A percentile compares a stretch with the other conserved stretches of the same genome.
Evolutionary conservation across 2,797 vertebrate genomes (phyloP).

Genomic region (Darevskia nairensis): DNA sequence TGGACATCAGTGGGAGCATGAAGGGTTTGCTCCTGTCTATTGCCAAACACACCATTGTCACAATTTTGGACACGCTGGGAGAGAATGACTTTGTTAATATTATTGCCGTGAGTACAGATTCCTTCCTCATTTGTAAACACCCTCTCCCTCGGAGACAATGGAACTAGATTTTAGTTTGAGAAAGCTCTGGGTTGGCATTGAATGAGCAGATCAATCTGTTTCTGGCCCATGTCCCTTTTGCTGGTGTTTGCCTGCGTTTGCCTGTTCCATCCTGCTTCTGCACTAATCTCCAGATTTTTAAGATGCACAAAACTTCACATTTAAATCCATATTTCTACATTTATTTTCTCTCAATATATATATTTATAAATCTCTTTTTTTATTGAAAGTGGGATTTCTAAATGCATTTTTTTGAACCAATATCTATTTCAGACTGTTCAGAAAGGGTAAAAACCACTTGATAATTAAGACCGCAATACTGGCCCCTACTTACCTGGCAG

Average conservation of each 20-base stretch:
- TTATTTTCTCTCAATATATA: background rate
- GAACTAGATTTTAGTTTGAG: background rate
- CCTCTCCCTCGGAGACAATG: background rate
- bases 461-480: too few species aligned
- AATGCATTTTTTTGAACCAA: background rate
- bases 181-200: background rate
- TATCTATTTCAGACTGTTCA: background rate
- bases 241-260: background rate
- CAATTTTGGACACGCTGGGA: conserved; percentile 93
- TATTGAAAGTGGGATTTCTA: background rate
- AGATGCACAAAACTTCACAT: too few species aligned
- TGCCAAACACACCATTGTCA: conserved; percentile 93
- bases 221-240: background rate
- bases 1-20: conserved; percentile 97
- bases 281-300: background rate
- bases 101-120: conserved; percentile 84
- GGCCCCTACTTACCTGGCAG: too few species aligned
- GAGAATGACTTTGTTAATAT: conserved; percentile 98
- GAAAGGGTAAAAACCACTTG: too few species aligned
- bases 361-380: background rate
- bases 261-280: background rate
- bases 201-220: background rate
- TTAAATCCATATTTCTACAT: too few species aligned
- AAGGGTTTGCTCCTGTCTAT: conserved; percentile 93
- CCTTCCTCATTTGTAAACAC: background rate